Evolutionary conservation across 1,140 invertebrate genomes (phyloP).

Genomic region (Pseudomyrmex pallidus): DNA sequence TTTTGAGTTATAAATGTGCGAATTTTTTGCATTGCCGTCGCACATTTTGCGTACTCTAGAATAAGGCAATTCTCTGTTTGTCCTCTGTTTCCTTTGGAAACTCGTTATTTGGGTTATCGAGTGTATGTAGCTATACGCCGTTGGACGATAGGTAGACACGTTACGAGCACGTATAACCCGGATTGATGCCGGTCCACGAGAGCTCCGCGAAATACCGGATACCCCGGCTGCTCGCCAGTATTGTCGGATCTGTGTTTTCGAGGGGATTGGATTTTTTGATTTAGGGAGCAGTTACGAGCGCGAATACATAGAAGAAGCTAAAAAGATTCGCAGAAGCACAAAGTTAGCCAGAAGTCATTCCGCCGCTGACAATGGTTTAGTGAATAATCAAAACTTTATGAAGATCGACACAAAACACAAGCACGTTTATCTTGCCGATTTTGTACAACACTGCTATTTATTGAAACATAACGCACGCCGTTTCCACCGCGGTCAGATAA

Average conservation of each 20-base stretch:
- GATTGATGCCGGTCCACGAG: conserved; percentile 67
- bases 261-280: conserved; percentile 78
- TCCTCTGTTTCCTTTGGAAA: conserved; percentile 51
- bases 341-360: conserved; percentile 12
- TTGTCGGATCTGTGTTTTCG: conserved; percentile 74
- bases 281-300: conserved; percentile 69
- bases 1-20: background rate
- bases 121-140: conserved; percentile 36
- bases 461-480: background rate
- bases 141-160: conserved; percentile 59
- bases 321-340: background rate
- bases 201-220: conserved; percentile 69
- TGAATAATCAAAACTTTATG: conserved; percentile 11
- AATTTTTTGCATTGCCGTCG: background rate
- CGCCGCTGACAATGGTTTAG: background rate
- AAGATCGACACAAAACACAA: background rate
- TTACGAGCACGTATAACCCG: conserved; percentile 72
- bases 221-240: conserved; percentile 67
- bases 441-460: conserved; percentile 8
- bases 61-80: conserved; percentile 57
- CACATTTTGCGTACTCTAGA: conserved; percentile 2
- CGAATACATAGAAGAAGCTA: conserved; percentile 40
- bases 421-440: background rate
- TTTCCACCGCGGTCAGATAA: background rate
- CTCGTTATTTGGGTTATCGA: conserved; percentile 74